Base-by-base conservation (phyloP, 2,888 invertebrate species). In the Thecocarcelia acutangulata region DNA sequence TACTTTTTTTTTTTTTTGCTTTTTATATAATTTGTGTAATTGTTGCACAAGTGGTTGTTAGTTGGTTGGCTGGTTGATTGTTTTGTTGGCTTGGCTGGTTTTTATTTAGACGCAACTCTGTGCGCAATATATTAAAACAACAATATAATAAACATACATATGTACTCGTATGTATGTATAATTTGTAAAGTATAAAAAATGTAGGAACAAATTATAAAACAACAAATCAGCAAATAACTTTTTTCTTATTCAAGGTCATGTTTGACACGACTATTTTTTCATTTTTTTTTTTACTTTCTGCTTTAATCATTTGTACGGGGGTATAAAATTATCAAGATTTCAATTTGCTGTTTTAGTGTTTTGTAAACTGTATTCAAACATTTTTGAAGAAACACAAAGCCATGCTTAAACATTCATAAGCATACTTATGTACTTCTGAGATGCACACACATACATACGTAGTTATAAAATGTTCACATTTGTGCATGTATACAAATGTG, bases 11-110 rank as follows among this genome's bases (percentile, higher is more conserved):
- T 86, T 87, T 88, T 89, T 87, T 87, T 89, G 87, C 85, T 88
- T 86, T 37, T 33, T 87, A 86, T 88, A 87, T 87, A 88, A 88
- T 88, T 78, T 82, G 66, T 88, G 87, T 87, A 88, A 88, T 87
- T 88, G 88, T 88, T 87, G 88, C 87, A 87, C 87, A 88, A 87
- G 87, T 85, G 83, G 84, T 66, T 85, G 85, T 83, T 42, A 48
- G 56, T 64, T 66, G 79, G 37, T 56, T 54, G 44, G 54, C 28
- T 73, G 66, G 11, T 68, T 80, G 61, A 68, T 64, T 80, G 74
- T 44, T 78, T 44, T 21, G 28, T 75, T 59, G 66, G 52, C 42
- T 63, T 68, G 61, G 63, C 58, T 73, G 28, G 48, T 78, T 64
- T 66, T 66, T 75, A 42, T 66, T 74, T 66, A 69, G 72, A 83